Percentiles rank a stretch among this genome's conserved stretches.
These are phyloP conservation scores for Ispidina lecontei DNA, from an alignment of 2,797 vertebrate genomes.

Conservation along the genomic window DNA sequence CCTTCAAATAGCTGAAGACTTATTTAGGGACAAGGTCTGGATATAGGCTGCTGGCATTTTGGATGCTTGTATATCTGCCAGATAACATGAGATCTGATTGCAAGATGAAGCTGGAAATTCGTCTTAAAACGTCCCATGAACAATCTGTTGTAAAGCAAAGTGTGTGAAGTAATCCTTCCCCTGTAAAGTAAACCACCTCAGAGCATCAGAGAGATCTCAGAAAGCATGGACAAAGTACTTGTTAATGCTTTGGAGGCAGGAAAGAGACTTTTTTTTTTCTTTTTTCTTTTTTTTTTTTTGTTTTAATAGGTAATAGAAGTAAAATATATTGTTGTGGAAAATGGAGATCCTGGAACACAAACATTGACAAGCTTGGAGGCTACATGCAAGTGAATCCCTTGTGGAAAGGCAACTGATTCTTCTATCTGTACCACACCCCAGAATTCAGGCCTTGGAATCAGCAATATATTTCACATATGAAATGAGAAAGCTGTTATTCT, in stretches of 20 bases:
- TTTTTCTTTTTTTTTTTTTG: background rate
- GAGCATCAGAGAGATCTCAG: background rate
- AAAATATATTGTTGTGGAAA: background rate
- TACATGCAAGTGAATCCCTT: background rate
- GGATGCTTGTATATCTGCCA: background rate
- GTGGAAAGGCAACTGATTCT: background rate
- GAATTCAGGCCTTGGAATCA: background rate
- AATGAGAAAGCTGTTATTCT: background rate
- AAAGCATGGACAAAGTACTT: background rate
- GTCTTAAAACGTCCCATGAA: background rate
- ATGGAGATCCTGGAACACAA: background rate
- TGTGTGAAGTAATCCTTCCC: background rate
- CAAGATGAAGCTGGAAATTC: background rate
- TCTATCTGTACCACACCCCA: background rate
- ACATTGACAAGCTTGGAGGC: background rate
- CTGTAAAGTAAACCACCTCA: background rate
- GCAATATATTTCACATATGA: background rate
- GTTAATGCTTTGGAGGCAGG: background rate
- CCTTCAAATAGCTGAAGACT: background rate
- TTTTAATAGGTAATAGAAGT: background rate
- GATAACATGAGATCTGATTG: background rate
- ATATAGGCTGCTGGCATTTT: background rate
- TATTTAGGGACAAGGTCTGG: background rate
- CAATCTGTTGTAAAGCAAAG: background rate
- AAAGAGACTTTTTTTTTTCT: background rate